phyloP scores from a whole-genome alignment of 2,113 vertebrate species.

The Halichoerus grypus region DNA sequence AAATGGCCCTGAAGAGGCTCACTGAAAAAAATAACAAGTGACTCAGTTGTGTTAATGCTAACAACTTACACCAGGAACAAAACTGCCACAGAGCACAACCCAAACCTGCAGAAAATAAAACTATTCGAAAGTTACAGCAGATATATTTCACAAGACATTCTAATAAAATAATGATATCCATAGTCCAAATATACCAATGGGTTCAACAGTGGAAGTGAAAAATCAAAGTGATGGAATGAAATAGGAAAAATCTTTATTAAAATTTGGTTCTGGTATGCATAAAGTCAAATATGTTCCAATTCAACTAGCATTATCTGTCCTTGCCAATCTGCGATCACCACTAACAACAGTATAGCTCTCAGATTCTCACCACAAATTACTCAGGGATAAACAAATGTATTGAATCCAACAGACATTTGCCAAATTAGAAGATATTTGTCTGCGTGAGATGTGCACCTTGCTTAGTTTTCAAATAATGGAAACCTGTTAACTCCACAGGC shows the following conservation, averaged over 20 bases:
- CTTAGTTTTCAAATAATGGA: constrained; percentile 53
- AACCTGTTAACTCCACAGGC: not conserved
- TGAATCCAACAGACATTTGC: constrained; percentile 80
- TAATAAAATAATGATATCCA: not conserved
- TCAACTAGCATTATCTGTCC: not conserved
- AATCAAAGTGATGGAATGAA: not conserved
- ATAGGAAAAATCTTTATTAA: not conserved
- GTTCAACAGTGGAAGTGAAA: not conserved
- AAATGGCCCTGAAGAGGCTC: constrained; percentile 71
- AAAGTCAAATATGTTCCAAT: not conserved
- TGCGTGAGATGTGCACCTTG: constrained; percentile 59
- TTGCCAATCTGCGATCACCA: constrained; percentile 4
- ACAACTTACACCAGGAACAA: constrained; percentile 71
- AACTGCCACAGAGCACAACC: constrained; percentile 33
- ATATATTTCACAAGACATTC: constrained; percentile 26
- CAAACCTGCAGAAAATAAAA: constrained; percentile 66
- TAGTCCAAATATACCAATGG: not conserved
- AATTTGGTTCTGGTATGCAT: not conserved
- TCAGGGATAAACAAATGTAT: constrained; percentile 63
- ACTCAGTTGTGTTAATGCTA: constrained; percentile 66
- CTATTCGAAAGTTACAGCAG: constrained; percentile 58
- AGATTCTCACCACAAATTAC: constrained; percentile 78
- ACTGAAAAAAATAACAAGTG: constrained; percentile 70
- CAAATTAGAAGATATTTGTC: constrained; percentile 78
- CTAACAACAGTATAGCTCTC: constrained; percentile 46